These are phyloP conservation scores for Psophia crepitans DNA, from an alignment of 2,113 vertebrate species.

Conservation along the genomic window DNA sequence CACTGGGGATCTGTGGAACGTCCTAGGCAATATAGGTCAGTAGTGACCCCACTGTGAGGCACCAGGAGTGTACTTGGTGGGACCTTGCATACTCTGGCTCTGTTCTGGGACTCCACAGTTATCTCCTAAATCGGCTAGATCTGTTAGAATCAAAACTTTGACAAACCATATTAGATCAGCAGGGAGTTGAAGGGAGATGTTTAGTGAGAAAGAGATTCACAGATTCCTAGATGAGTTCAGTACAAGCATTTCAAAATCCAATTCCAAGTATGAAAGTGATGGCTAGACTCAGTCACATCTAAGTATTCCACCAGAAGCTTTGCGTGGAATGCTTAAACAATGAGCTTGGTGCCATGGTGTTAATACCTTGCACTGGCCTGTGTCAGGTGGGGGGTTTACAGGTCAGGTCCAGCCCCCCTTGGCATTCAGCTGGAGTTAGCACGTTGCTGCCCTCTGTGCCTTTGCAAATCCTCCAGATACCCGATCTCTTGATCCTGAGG, in stretches of 20 bases:
- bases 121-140: background rate
- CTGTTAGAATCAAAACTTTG: background rate
- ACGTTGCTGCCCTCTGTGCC: background rate
- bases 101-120: background rate
- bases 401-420: background rate
- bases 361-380: background rate
- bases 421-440: slow-evolving; percentile 6
- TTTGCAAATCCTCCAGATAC: background rate
- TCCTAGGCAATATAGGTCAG: background rate
- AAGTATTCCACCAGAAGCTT: too few species aligned
- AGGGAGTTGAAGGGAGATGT: background rate
- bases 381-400: background rate
- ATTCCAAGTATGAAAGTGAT: background rate
- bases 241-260: background rate
- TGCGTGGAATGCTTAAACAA: background rate
- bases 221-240: background rate
- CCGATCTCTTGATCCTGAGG: background rate
- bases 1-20: background rate
- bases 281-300: background rate
- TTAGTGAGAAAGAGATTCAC: background rate
- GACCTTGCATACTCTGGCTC: background rate
- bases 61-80: background rate
- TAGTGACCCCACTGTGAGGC: background rate
- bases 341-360: background rate
- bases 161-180: background rate